Percentiles rank a stretch among this genome's conserved stretches.
Evolutionary conservation across 2,113 vertebrate species (phyloP).

Genomic region (Falco punctatus): DNA sequence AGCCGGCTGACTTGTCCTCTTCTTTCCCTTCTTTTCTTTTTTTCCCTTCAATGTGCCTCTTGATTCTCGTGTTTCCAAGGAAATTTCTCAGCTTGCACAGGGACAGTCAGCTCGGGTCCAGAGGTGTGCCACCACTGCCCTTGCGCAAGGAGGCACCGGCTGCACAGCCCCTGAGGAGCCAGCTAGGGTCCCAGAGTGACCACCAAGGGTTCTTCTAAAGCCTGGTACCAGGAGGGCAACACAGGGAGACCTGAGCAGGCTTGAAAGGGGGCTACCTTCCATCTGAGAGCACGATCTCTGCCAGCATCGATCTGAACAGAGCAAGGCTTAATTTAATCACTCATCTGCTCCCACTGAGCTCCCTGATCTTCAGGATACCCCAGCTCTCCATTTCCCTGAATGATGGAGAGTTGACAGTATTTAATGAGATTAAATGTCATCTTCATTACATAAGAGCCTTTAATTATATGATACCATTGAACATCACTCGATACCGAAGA

Average conservation of each 20-base stretch:
- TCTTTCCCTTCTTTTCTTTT: neutral
- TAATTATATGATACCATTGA: neutral
- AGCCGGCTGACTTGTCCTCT: neutral
- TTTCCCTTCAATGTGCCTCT: neutral
- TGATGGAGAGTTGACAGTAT: neutral
- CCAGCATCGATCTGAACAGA: neutral
- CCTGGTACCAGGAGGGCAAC: neutral
- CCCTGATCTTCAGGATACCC: neutral
- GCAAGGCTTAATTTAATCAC: neutral
- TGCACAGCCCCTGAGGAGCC: neutral
- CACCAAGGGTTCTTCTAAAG: neutral
- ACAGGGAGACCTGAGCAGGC: neutral
- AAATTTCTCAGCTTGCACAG: neutral
- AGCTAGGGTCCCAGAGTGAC: neutral
- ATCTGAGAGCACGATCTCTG: neutral
- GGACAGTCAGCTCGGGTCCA: neutral
- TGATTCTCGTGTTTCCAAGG: neutral
- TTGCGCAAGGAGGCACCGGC: neutral
- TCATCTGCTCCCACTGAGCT: neutral
- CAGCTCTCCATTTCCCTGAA: neutral
- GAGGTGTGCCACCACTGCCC: neutral
- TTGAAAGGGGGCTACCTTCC: neutral
- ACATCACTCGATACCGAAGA: neutral
- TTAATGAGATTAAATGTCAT: conserved; percentile 13
- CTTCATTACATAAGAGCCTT: conserved; percentile 33